Base-by-base conservation (phyloP, 2,888 invertebrate species). In the Ligdia adustata region DNA sequence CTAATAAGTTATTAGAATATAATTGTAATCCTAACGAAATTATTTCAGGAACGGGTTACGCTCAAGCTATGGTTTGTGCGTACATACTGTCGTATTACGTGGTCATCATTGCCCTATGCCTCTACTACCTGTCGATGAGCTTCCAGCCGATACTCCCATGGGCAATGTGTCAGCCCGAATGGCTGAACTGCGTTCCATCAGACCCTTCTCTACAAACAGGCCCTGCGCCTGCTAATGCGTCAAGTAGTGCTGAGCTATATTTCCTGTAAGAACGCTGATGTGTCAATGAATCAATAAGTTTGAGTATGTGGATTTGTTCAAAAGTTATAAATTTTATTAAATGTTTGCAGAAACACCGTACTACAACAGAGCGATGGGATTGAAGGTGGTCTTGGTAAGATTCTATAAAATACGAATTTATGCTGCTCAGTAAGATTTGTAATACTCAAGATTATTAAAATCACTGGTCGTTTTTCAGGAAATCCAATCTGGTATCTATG, bases 11-110 rank as follows among this genome's bases (percentile, higher is more conserved):
- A n/a, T n/a, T n/a, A n/a, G n/a, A n/a, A n/a, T n/a, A n/a, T n/a
- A n/a, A 13, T 6, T 15, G 3, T 4, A 22, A 18, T 6, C 4
- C 3, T 7, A 1, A 12, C 9, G 9, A 27, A 28, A 42, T n/a
- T 12, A 26, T 77, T 75, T 34, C 66, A 94, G 94, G 95, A 34
- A 91, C 94, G 13, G 95, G 94, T 2, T 93, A 92, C 65, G 94
- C 93, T 0, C 93, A 94, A 60, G 86, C 93, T 3, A 64, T 94
- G 6, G 92, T 91, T 0, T 92, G 92, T 9, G 82, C 91, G 9
- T 93, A 92, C 59, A 93, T 96, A 7, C 91, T 94, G 1, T 93
- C 95, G 0, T 96, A 96, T 76, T 96, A 96, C 74, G 94, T 94
- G 38, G 93, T 94, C 0, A 82, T 96, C 35, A 92, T 96, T 86